These are phyloP conservation scores for Triops longicaudatus DNA, from an alignment of 1,140 invertebrate species.

Conservation along the genomic window DNA sequence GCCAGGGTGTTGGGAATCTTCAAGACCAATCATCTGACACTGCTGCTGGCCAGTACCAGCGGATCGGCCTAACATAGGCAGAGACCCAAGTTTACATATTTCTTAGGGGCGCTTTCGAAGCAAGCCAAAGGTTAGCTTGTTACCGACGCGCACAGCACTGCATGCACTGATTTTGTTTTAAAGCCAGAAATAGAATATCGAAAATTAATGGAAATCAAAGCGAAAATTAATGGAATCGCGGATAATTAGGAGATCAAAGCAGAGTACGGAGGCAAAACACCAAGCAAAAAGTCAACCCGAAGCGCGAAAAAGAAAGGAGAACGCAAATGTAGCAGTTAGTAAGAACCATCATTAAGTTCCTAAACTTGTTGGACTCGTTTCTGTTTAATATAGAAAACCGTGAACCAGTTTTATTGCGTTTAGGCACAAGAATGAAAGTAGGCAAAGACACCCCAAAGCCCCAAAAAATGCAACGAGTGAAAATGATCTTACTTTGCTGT, in stretches of 20 bases:
- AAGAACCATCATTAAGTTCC: background rate
- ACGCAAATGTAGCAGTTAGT: conserved; percentile 21
- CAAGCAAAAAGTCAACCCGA: background rate
- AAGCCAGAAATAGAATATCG: background rate
- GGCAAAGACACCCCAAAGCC: background rate
- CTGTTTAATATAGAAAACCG: background rate
- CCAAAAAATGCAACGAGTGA: conserved; percentile 3
- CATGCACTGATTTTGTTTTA: background rate
- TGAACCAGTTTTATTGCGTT: background rate
- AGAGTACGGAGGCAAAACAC: background rate
- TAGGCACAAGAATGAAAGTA: background rate
- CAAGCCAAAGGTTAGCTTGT: background rate
- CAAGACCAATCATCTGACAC: conserved; percentile 27
- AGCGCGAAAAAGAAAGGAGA: conserved; percentile 1
- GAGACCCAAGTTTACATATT: background rate
- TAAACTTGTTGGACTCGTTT: conserved; percentile 18
- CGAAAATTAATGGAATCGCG: background rate
- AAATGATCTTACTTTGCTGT: conserved; percentile 29
- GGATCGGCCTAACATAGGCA: conserved; percentile 25
- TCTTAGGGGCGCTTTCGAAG: conserved; percentile 11
- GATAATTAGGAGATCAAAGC: background rate
- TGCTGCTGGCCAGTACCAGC: conserved; percentile 11
- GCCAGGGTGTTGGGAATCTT: conserved; percentile 22
- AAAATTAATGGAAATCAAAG: background rate
- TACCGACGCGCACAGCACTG: background rate